Conservation (phyloP, 1,140 invertebrate species). For the Diachasma alloeum region DNA sequence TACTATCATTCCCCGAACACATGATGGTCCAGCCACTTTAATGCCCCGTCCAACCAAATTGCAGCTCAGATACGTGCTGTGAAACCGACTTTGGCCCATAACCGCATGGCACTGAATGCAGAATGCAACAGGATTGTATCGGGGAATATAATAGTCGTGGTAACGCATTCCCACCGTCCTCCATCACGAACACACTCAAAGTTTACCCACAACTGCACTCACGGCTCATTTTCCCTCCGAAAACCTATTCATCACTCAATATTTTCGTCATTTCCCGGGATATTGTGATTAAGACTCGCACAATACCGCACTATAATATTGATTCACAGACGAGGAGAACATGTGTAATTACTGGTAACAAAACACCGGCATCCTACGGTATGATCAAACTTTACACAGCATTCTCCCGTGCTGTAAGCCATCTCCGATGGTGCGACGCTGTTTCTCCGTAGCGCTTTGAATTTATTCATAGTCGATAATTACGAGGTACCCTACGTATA, state of each 20-base stretch:
- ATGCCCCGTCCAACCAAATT: constrained; percentile 27
- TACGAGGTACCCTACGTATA: constrained; percentile 3
- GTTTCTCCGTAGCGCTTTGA: not conserved
- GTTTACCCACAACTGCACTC: not conserved
- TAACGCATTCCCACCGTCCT: constrained; percentile 10
- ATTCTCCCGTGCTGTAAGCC: not conserved
- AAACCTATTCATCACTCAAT: not conserved
- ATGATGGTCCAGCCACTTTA: constrained; percentile 15
- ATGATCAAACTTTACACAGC: constrained; percentile 4
- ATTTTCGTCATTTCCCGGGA: not conserved
- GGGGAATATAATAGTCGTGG: constrained; percentile 39
- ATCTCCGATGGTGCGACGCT: not conserved
- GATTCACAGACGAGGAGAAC: not conserved
- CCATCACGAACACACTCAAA: not conserved
- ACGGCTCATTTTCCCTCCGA: not conserved
- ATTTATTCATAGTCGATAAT: constrained; percentile 34
- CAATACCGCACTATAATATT: not conserved
- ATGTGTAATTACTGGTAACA: not conserved
- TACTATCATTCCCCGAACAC: not conserved
- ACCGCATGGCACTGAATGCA: constrained; percentile 29
- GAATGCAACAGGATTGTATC: constrained; percentile 45
- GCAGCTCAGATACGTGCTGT: constrained; percentile 26
- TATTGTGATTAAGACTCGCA: not conserved
- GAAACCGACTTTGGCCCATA: constrained; percentile 30
- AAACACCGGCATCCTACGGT: not conserved